A percentile compares a stretch with the other conserved stretches of the same genome.
Evolutionary conservation across 2,797 vertebrate species (phyloP).

Genomic region (Clarias platycephalus): DNA sequence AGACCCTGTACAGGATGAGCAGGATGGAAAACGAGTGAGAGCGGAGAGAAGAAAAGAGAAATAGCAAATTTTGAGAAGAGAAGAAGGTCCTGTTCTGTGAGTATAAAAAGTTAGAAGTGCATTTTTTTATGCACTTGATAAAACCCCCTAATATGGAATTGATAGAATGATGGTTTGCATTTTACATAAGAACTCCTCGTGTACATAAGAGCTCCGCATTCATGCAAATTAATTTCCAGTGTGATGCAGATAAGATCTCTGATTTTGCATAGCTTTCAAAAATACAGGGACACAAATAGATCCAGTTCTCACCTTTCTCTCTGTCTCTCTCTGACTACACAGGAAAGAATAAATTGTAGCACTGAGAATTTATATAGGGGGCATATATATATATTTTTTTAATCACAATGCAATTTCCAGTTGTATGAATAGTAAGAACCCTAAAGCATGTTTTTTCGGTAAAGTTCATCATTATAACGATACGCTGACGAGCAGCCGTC

Average conservation of each 20-base stretch:
- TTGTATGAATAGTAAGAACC: not conserved
- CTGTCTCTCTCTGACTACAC: not conserved
- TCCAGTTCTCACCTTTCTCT: not conserved
- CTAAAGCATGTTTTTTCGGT: constrained; percentile 12
- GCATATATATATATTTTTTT: not conserved
- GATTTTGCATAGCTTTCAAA: constrained; percentile 10
- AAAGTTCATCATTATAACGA: not conserved
- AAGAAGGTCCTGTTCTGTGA: not conserved
- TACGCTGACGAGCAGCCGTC: constrained; percentile 25
- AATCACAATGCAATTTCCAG: constrained; percentile 13
- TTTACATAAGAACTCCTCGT: too few relatives aligned
- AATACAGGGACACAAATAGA: not conserved
- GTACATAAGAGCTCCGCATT: too few relatives aligned
- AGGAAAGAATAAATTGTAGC: not conserved
- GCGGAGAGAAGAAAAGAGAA: too few relatives aligned
- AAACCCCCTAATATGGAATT: not conserved
- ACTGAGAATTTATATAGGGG: too few relatives aligned
- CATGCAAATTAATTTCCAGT: not conserved
- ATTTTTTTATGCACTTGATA: not conserved
- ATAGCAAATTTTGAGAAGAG: not conserved
- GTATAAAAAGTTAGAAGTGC: not conserved
- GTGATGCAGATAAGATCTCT: not conserved
- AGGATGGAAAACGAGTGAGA: too few relatives aligned
- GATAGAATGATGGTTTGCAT: not conserved
- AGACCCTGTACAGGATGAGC: not conserved